Conservation (phyloP, 1,140 invertebrate genomes). For the Varroa destructor region DNA sequence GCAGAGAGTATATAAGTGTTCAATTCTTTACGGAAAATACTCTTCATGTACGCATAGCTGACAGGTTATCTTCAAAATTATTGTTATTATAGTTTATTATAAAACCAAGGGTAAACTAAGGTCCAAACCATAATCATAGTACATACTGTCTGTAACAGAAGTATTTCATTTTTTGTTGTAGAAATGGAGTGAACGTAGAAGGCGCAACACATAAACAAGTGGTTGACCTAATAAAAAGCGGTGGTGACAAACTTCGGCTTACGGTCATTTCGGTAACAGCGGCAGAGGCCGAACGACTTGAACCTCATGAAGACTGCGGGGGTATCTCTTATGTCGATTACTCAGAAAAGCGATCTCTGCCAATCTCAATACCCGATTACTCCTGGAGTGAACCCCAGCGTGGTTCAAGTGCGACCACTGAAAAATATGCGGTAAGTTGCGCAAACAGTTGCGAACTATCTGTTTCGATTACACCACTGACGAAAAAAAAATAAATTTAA, state of each 20-base stretch:
- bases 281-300: slow-evolving; percentile 65
- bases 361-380: slow-evolving; percentile 94
- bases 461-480: slow-evolving; percentile 9
- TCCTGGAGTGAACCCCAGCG: slow-evolving; percentile 53
- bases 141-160: not conserved
- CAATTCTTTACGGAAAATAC: too few relatives aligned
- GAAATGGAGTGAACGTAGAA: slow-evolving; percentile 94
- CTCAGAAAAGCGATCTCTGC: slow-evolving; percentile 89
- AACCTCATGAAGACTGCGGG: slow-evolving; percentile 71
- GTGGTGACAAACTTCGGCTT: slow-evolving; percentile 83
- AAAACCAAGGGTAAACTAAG: not conserved
- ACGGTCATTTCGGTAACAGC: slow-evolving; percentile 90
- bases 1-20: too few relatives aligned
- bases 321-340: slow-evolving; percentile 89
- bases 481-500: not conserved
- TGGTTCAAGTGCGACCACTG: slow-evolving; percentile 47
- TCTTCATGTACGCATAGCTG: too few relatives aligned
- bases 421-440: slow-evolving; percentile 65
- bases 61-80: too few relatives aligned
- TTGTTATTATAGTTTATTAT: too few relatives aligned
- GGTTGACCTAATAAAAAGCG: slow-evolving; percentile 95
- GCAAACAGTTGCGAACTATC: not conserved
- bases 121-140: not conserved
- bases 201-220: slow-evolving; percentile 97
- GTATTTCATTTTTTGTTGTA: slow-evolving; percentile 45